A percentile compares a stretch with the other conserved stretches of the same genome.
phyloP scores from a whole-genome alignment of 1,140 invertebrate genomes.

The silkworm (Bombyx mori) region DNA sequence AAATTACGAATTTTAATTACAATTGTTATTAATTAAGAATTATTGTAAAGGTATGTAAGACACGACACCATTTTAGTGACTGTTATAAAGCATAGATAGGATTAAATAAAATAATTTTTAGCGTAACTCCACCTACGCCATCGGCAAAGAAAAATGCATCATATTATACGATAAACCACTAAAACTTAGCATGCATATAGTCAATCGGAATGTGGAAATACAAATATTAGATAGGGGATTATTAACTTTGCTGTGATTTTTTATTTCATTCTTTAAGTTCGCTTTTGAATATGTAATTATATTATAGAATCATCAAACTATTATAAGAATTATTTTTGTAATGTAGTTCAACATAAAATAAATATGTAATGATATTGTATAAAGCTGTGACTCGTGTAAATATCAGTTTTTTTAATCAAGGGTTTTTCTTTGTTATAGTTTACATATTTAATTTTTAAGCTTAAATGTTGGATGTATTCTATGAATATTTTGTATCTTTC shows the following conservation, averaged over 20 bases:
- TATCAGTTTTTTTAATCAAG: no score
- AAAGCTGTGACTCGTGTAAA: no score
- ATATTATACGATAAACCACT: no score
- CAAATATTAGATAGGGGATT: slow-evolving; percentile 29
- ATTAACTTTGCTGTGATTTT: slow-evolving; percentile 49
- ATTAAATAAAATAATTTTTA: background rate
- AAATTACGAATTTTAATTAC: slow-evolving; percentile 5
- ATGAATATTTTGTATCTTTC: no score
- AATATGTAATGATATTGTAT: no score
- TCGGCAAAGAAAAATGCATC: no score
- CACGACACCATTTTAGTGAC: slow-evolving; percentile 33
- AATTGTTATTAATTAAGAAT: slow-evolving; percentile 5
- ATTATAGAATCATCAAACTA: slow-evolving; percentile 20
- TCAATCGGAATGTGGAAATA: no score
- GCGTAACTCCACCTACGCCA: no score
- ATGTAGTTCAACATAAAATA: slow-evolving; percentile 16
- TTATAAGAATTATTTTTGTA: slow-evolving; percentile 62
- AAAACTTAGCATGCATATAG: no score
- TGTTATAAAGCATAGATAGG: slow-evolving; percentile 13
- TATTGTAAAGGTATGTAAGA: slow-evolving; percentile 6
- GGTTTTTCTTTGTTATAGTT: no score
- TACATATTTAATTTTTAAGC: no score
- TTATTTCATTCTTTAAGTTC: slow-evolving; percentile 23
- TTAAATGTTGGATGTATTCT: no score
- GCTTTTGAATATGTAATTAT: slow-evolving; percentile 6